phyloP scores from a whole-genome alignment of 2,113 vertebrate genomes.

The Trichechus manatus region DNA sequence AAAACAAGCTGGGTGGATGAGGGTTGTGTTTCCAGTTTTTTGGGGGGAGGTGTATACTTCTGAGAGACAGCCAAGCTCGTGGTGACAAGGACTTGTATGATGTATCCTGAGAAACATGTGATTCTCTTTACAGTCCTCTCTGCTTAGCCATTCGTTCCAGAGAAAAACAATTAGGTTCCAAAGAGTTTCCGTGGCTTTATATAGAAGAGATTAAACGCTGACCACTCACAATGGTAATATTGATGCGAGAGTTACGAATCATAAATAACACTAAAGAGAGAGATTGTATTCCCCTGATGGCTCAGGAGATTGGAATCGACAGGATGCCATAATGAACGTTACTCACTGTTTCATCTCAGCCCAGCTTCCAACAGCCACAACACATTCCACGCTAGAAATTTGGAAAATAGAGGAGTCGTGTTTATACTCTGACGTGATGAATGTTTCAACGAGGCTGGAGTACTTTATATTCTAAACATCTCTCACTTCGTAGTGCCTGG shows the following conservation, averaged over 20 bases:
- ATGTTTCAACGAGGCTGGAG: accelerated
- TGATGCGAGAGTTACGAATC: not conserved
- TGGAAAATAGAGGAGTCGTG: accelerated
- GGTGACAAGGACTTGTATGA: not conserved
- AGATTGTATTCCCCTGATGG: not conserved
- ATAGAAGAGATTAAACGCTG: not conserved
- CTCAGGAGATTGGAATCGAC: not conserved
- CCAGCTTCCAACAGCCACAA: accelerated
- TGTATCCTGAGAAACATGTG: not conserved
- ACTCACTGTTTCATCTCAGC: not conserved
- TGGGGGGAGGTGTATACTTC: not conserved
- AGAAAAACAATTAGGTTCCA: not conserved
- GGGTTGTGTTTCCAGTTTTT: not conserved
- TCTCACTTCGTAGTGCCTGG: accelerated
- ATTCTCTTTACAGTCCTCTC: not conserved
- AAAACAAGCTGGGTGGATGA: not conserved
- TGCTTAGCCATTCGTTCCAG: not conserved
- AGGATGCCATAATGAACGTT: accelerated
- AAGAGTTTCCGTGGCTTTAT: not conserved
- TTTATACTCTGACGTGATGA: accelerated
- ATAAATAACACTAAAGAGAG: not conserved
- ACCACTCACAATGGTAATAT: not conserved
- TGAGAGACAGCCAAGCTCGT: not conserved
- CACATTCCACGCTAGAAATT: not conserved
- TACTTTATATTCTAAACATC: accelerated